Base-by-base conservation (phyloP, 2,797 vertebrate genomes). In the Acanthornis magna region DNA sequence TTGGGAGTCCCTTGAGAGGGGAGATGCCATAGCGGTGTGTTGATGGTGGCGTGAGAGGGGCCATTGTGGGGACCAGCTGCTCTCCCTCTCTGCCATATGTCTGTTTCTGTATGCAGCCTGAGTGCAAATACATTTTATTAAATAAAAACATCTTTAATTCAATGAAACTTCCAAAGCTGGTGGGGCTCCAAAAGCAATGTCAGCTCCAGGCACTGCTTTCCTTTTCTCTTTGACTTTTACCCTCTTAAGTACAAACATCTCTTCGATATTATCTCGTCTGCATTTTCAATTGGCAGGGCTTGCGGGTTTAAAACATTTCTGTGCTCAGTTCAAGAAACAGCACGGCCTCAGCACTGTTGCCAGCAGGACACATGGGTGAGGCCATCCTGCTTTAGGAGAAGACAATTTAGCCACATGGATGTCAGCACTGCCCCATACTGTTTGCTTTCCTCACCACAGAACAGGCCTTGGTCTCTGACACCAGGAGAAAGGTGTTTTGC, bases 71-170 rank as follows among this genome's bases (percentile, higher is more conserved):
- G 36, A 66, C n/a, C 73, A 83, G 67, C 62, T 94, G 73, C 82
- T 93, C 40, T 85, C 51, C 20, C 22, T 85, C 71, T 92, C 51
- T 91, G 60, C 89, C 40, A 20, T 91, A 40, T 75, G 65, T 50
- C 73, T 91, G 32, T 51, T 77, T 85, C 66, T 70, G 29, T 62
- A 70, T 66, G 36, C 82, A 88, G 73, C 48, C 60, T 11, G 53
- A 91, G 82, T 57, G n/a, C 73, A 94, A 83, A 81, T 73, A 62
- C 17, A 29, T 81, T 88, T 89, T 92, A 93, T 90, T 91, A 76
- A 88, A 96, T 96, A 89, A 89, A 91, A 92, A 14, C 0, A 0
- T 78, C 36, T 94, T 89, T 94, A 89, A 92, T 78, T 40, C 70
- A 89, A 88, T 89, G 51, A 93, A 81, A 62, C 25, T 88, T 66